Conservation (phyloP, 2,888 invertebrate species). For the Nezara viridula region DNA sequence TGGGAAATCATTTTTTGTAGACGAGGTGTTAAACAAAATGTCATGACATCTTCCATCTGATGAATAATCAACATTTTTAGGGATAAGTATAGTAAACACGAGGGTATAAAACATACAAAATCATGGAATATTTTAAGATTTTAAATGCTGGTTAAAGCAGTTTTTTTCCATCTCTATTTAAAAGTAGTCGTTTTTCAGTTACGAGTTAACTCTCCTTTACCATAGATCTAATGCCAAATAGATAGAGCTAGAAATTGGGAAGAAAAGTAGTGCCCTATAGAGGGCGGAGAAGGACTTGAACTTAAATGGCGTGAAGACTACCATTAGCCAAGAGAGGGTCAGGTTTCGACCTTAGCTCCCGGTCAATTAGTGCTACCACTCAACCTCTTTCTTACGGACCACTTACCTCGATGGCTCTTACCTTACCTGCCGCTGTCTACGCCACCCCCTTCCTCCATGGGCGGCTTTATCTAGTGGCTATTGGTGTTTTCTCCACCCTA, state of each 20-base stretch:
- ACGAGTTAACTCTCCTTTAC: background rate
- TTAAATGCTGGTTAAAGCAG: too few species aligned
- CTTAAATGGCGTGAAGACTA: constrained; percentile 46
- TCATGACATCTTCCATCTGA: too few species aligned
- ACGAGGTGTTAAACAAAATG: too few species aligned
- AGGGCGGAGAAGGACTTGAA: background rate
- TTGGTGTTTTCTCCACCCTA: background rate
- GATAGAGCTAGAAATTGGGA: background rate
- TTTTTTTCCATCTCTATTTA: too few species aligned
- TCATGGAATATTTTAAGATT: too few species aligned
- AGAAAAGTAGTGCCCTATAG: background rate
- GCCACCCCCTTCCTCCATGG: background rate
- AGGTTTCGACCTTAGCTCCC: constrained; percentile 40
- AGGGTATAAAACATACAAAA: too few species aligned
- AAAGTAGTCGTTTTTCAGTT: too few species aligned
- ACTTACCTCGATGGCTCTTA: constrained; percentile 31
- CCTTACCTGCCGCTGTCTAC: background rate
- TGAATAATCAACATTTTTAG: too few species aligned
- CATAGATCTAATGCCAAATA: background rate
- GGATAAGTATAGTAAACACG: too few species aligned
- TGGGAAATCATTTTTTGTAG: too few species aligned
- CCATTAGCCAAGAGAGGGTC: constrained; percentile 24
- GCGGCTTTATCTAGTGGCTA: background rate
- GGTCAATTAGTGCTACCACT: constrained; percentile 30
- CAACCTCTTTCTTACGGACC: constrained; percentile 45